phyloP scores from a whole-genome alignment of 2,888 invertebrate genomes.

The Mylabris sibirica region DNA sequence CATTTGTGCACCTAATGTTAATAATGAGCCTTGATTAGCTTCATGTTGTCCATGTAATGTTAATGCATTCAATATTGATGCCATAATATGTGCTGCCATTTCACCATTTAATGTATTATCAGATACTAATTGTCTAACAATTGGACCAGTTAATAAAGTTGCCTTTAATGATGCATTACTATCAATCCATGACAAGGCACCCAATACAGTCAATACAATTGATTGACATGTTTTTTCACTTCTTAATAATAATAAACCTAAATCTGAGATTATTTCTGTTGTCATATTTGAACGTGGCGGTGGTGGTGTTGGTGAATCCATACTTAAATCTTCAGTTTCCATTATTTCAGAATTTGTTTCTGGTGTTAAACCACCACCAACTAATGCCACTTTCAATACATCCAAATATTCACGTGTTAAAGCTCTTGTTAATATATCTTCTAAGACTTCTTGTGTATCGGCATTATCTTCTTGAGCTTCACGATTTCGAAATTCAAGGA shows the following conservation, averaged over 20 bases:
- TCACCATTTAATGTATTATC: constrained; percentile 71
- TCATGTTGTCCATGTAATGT: constrained; percentile 91
- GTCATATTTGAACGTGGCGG: constrained; percentile 61
- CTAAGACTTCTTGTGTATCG: constrained; percentile 83
- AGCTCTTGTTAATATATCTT: constrained; percentile 85
- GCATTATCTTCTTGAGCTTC: constrained; percentile 80
- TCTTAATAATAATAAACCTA: constrained; percentile 72
- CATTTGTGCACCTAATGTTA: constrained; percentile 82
- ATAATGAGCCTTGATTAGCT: constrained; percentile 80
- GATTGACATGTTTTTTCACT: constrained; percentile 71
- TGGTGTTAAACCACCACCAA: constrained; percentile 71
- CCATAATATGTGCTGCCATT: constrained; percentile 77
- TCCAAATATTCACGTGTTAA: constrained; percentile 89
- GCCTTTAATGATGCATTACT: constrained; percentile 83
- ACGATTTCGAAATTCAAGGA: constrained; percentile 77
- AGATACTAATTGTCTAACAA: constrained; percentile 71
- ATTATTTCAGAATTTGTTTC: constrained; percentile 65
- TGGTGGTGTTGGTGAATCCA: constrained; percentile 70
- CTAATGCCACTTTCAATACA: constrained; percentile 76
- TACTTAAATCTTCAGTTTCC: constrained; percentile 73
- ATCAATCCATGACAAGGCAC: constrained; percentile 86
- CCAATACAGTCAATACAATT: constrained; percentile 70
- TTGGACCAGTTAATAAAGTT: constrained; percentile 75
- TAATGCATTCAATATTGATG: constrained; percentile 74
- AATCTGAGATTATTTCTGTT: constrained; percentile 81